Evolutionary conservation across 2,113 vertebrate species (phyloP).

Genomic region (Leptocoma aspasia): DNA sequence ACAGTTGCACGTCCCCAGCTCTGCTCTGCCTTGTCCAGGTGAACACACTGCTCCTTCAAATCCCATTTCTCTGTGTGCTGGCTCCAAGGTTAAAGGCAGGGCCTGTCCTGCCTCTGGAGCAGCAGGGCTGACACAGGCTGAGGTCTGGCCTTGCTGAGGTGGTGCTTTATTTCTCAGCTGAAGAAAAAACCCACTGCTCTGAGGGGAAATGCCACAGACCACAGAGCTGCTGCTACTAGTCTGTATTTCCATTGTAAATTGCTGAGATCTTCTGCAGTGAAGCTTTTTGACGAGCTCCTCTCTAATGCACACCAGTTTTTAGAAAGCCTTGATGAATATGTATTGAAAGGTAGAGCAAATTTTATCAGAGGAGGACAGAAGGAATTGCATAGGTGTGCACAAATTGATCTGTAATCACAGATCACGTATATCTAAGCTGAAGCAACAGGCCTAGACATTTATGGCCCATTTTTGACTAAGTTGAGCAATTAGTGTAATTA

Average conservation of each 20-base stretch:
- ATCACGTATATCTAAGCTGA: background rate
- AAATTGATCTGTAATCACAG: background rate
- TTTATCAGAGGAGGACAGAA: background rate
- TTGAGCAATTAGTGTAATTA: conserved; percentile 1
- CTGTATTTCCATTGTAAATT: background rate
- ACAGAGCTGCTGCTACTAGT: background rate
- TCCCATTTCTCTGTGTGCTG: background rate
- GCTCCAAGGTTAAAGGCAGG: background rate
- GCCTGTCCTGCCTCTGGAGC: background rate
- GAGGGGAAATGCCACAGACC: background rate
- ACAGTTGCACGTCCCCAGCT: background rate
- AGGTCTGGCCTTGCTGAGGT: background rate
- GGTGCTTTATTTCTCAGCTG: background rate
- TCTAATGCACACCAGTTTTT: background rate
- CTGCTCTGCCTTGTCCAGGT: background rate
- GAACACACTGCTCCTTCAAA: background rate
- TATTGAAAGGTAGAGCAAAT: background rate
- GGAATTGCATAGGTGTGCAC: background rate
- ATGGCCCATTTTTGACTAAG: background rate
- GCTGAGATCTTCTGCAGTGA: background rate
- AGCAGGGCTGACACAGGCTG: background rate
- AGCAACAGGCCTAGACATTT: background rate
- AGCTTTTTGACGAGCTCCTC: background rate
- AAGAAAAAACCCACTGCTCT: background rate
- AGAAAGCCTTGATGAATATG: background rate